Evolutionary conservation across 2,888 invertebrate species (phyloP).

Genomic region (Meliscaeva auricollis): DNA sequence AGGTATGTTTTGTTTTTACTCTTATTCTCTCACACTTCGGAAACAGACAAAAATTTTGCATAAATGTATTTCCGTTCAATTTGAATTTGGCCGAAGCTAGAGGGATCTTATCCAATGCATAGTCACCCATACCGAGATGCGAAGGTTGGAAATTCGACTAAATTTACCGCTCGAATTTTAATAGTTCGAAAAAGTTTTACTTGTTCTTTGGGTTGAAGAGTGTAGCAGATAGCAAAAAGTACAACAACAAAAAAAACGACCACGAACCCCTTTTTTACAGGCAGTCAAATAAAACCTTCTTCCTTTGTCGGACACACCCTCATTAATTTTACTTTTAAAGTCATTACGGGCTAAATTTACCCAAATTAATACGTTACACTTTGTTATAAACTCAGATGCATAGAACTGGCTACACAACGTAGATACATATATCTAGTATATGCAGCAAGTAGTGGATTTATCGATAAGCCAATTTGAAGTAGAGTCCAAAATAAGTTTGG

Average conservation of each 20-base stretch:
- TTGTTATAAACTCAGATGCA: constrained; percentile 42
- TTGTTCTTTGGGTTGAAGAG: constrained; percentile 57
- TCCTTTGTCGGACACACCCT: constrained; percentile 79
- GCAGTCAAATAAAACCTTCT: constrained; percentile 34
- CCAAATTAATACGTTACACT: constrained; percentile 83
- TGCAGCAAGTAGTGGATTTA: constrained; percentile 77
- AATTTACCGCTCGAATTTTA: constrained; percentile 75
- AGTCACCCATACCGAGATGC: neutral
- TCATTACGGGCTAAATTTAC: constrained; percentile 84
- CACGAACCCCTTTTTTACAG: constrained; percentile 66
- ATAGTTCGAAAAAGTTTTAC: constrained; percentile 74
- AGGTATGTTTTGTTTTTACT: constrained; percentile 67
- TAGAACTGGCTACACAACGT: neutral
- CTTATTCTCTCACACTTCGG: constrained; percentile 41
- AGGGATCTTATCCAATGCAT: constrained; percentile 13
- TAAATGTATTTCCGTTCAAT: constrained; percentile 77
- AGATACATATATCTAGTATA: neutral
- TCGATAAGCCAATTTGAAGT: constrained; percentile 71
- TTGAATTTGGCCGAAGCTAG: constrained; percentile 53
- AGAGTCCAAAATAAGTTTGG: constrained; percentile 79
- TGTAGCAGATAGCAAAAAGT: constrained; percentile 1
- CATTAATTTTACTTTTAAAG: constrained; percentile 85
- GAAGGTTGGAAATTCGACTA: constrained; percentile 53
- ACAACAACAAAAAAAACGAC: constrained; percentile 24
- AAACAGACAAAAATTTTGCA: constrained; percentile 65